These are phyloP conservation scores for Laterallus jamaicensis DNA, from an alignment of 2,113 vertebrate species.

Conservation along the genomic window DNA sequence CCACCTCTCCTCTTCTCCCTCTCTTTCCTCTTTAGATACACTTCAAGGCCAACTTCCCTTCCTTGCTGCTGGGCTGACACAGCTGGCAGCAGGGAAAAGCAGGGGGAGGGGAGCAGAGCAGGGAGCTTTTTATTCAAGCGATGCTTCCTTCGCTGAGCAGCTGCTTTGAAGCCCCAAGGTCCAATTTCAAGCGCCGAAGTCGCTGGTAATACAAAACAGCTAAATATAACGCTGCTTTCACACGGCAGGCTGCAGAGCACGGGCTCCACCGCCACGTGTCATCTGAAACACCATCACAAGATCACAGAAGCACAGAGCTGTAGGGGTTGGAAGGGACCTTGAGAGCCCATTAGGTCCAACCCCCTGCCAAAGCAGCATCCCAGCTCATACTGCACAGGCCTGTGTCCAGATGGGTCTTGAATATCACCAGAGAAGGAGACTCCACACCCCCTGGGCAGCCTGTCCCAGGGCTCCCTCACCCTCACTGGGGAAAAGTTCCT, in stretches of 20 bases:
- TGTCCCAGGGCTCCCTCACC: no score
- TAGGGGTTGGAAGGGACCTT: no score
- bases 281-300: not conserved
- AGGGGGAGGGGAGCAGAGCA: slow-evolving; percentile 42
- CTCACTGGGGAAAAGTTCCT: no score
- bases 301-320: no score
- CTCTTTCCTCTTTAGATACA: slow-evolving; percentile 54
- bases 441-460: no score
- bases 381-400: no score
- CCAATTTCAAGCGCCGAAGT: slow-evolving; percentile 39
- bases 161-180: slow-evolving; percentile 62
- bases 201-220: slow-evolving; percentile 31
- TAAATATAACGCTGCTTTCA: slow-evolving; percentile 29
- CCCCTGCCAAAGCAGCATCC: no score
- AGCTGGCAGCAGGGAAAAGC: slow-evolving; percentile 20
- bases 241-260: not conserved
- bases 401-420: no score
- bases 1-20: slow-evolving; percentile 57
- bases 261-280: not conserved
- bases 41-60: slow-evolving; percentile 58
- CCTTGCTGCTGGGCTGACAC: slow-evolving; percentile 53
- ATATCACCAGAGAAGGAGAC: no score
- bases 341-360: no score
- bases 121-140: slow-evolving; percentile 54
- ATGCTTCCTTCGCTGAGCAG: slow-evolving; percentile 34